Percentiles rank a stretch among this genome's conserved stretches.
These are phyloP conservation scores for Thripadectes ignobilis DNA, from an alignment of 2,797 vertebrate genomes.

Conservation along the genomic window DNA sequence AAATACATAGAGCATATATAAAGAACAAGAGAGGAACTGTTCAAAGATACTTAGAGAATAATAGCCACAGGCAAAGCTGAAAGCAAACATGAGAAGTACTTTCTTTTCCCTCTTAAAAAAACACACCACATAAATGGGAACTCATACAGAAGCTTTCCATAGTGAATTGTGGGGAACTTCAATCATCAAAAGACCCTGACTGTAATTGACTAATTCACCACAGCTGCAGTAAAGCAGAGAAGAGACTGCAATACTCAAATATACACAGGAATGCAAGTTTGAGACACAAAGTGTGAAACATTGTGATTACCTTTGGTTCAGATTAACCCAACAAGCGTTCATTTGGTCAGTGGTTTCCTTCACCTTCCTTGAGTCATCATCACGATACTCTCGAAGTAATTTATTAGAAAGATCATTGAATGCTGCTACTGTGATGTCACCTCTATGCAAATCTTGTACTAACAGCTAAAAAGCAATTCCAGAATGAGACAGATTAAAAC, in stretches of 20 bases:
- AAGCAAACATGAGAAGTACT: neutral
- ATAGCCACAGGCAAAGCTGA: neutral
- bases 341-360: conserved; percentile 90
- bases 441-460: conserved; percentile 88
- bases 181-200: neutral
- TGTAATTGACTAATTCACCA: neutral
- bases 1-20: neutral
- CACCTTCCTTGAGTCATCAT: conserved; percentile 91
- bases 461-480: conserved; percentile 77
- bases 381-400: conserved; percentile 87
- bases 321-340: conserved; percentile 85
- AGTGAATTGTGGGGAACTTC: neutral
- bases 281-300: neutral
- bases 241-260: neutral
- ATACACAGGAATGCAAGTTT: neutral
- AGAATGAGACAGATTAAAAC: neutral
- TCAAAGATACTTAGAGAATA: neutral
- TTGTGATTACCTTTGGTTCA: conserved; percentile 86
- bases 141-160: neutral
- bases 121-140: neutral
- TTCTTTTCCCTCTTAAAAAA: neutral
- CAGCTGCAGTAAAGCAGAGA: neutral
- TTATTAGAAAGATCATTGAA: conserved; percentile 91
- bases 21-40: neutral
- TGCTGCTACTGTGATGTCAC: conserved; percentile 80